These are phyloP conservation scores for Fukomys damarensis DNA, from an alignment of 2,113 vertebrate species.

Conservation along the genomic window DNA sequence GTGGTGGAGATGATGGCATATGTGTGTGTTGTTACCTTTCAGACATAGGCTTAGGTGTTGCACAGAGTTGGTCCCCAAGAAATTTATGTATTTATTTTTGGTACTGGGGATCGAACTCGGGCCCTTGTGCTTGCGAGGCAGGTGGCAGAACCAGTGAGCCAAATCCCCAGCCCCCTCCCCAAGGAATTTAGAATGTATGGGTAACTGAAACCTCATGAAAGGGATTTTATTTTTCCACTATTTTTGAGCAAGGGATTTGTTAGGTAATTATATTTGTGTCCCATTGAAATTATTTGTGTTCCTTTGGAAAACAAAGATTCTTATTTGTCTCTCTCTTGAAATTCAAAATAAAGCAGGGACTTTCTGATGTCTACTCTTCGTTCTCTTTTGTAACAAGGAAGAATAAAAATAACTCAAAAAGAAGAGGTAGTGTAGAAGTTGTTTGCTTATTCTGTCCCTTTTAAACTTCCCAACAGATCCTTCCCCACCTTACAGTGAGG, in stretches of 20 bases:
- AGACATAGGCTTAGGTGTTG: neutral
- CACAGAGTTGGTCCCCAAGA: neutral
- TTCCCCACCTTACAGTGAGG: neutral
- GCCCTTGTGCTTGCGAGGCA: too few relatives aligned
- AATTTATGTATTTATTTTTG: too few relatives aligned
- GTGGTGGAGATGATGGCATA: neutral
- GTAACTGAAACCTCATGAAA: neutral
- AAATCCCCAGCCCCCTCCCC: too few relatives aligned
- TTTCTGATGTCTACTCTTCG: neutral
- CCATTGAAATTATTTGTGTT: neutral
- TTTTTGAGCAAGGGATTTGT: neutral
- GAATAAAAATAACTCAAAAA: neutral
- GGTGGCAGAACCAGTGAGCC: too few relatives aligned
- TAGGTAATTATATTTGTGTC: neutral
- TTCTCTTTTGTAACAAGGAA: neutral
- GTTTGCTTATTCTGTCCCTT: neutral
- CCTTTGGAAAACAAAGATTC: neutral
- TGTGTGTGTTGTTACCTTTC: neutral
- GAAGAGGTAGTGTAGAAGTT: neutral
- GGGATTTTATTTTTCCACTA: neutral
- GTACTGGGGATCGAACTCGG: too few relatives aligned
- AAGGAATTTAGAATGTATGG: neutral
- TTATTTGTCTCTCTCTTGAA: conserved; percentile 10
- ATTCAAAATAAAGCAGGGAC: neutral
- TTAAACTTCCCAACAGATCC: neutral